phyloP scores from a whole-genome alignment of 2,113 vertebrate genomes.

The Brachyistius frenatus region DNA sequence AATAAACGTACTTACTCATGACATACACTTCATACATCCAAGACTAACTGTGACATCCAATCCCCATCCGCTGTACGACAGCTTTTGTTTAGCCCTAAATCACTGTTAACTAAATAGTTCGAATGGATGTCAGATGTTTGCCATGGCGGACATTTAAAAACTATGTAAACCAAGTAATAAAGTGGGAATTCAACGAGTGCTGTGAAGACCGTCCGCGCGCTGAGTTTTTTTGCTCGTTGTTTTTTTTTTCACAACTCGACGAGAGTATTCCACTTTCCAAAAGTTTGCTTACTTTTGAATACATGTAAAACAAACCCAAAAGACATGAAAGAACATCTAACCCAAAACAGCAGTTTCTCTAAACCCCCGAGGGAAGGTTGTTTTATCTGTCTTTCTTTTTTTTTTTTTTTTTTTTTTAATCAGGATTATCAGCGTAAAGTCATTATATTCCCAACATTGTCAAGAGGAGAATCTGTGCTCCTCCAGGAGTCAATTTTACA shows the following conservation, averaged over 20 bases:
- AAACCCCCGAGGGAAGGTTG: conserved; percentile 29
- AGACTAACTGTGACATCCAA: conserved; percentile 44
- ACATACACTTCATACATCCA: conserved; percentile 17
- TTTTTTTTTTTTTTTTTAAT: conserved; percentile 32
- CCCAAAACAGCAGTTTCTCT: conserved; percentile 38
- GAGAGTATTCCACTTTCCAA: conserved; percentile 16
- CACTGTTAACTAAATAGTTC: conserved; percentile 44
- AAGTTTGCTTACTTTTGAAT: conserved; percentile 59
- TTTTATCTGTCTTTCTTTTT: conserved; percentile 43
- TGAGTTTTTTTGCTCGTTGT: background rate
- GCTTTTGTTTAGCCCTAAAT: conserved; percentile 54
- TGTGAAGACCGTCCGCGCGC: conserved; percentile 5
- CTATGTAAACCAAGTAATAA: conserved; percentile 54
- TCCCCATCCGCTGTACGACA: conserved; percentile 10
- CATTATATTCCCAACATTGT: conserved; percentile 56
- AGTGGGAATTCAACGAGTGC: conserved; percentile 49
- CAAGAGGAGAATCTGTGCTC: conserved; percentile 23
- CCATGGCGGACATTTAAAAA: conserved; percentile 42
- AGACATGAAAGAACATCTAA: conserved; percentile 58
- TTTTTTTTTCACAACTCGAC: background rate
- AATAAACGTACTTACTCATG: conserved; percentile 44
- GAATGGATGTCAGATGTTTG: conserved; percentile 56
- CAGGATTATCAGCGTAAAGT: conserved; percentile 57
- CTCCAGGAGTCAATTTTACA: conserved; percentile 45
- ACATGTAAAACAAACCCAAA: conserved; percentile 62